Evolutionary conservation across 2,113 vertebrate species (phyloP).

Genomic region (Rhabdornis inornatus): DNA sequence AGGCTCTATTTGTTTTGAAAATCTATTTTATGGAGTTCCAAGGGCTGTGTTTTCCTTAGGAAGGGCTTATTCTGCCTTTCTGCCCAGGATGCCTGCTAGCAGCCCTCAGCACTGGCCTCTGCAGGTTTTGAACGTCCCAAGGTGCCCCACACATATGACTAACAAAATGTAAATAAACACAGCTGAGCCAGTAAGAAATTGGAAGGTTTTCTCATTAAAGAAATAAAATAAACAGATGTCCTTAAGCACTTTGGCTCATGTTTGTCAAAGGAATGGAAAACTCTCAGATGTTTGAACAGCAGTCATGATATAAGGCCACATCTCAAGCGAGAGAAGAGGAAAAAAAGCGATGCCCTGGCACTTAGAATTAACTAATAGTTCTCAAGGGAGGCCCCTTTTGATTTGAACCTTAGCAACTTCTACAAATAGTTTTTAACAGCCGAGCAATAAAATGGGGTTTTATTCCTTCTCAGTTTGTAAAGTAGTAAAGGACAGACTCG

Average conservation of each 20-base stretch:
- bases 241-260: constrained; percentile 83
- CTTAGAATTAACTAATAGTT: constrained; percentile 69
- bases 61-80: constrained; percentile 55
- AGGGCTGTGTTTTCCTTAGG: constrained; percentile 77
- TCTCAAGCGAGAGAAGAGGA: constrained; percentile 55
- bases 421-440: constrained; percentile 74
- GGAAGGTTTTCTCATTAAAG: constrained; percentile 85
- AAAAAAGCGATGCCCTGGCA: constrained; percentile 28
- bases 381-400: constrained; percentile 65
- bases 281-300: constrained; percentile 70
- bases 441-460: constrained; percentile 58
- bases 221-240: constrained; percentile 86
- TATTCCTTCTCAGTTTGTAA: constrained; percentile 66
- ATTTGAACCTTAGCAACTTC: constrained; percentile 73
- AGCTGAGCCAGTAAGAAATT: constrained; percentile 77
- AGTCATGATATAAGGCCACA: constrained; percentile 62
- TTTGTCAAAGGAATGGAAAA: constrained; percentile 78
- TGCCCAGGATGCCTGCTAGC: constrained; percentile 53
- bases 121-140: constrained; percentile 60
- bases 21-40: constrained; percentile 78
- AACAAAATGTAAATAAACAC: constrained; percentile 83
- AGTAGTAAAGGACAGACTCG: constrained; percentile 45
- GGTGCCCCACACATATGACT: constrained; percentile 74
- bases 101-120: constrained; percentile 54
- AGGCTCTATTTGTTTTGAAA: constrained; percentile 82